Conservation (phyloP, 1,140 invertebrate species). For the Drosophila sp. region DNA sequence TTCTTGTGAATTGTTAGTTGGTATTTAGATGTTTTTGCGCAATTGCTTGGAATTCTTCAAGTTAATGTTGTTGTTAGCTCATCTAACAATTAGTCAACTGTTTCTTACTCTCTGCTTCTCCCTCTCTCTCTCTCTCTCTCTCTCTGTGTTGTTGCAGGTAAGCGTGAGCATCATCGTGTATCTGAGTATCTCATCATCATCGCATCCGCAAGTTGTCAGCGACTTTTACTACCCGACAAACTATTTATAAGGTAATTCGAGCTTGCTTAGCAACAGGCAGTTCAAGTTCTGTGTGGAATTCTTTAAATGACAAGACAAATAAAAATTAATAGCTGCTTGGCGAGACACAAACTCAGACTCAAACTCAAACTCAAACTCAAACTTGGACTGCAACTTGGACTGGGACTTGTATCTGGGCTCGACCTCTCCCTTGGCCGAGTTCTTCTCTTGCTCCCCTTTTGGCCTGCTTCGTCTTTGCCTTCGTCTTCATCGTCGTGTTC, state of each 20-base stretch:
- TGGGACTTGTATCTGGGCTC: not conserved
- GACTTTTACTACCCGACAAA: slow-evolving; percentile 60
- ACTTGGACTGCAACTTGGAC: not conserved
- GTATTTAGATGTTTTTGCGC: not conserved
- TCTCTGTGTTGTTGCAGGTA: slow-evolving; percentile 42
- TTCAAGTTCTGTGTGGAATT: slow-evolving; percentile 43
- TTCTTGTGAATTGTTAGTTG: not conserved
- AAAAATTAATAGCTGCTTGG: slow-evolving; percentile 72
- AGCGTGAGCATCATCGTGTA: slow-evolving; percentile 16
- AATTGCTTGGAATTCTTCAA: slow-evolving; percentile 1
- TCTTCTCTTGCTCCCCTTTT: not conserved
- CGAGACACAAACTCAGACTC: slow-evolving; percentile 19
- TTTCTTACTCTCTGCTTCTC: slow-evolving; percentile 16
- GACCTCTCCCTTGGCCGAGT: not conserved
- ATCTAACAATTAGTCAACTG: slow-evolving; percentile 39
- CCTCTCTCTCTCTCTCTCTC: slow-evolving; percentile 14
- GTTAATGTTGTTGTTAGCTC: slow-evolving; percentile 18
- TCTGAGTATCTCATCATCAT: slow-evolving; percentile 14
- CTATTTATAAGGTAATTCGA: slow-evolving; percentile 79
- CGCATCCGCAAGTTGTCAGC: slow-evolving; percentile 51
- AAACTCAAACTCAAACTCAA: slow-evolving; percentile 9
- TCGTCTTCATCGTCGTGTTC: too few relatives aligned
- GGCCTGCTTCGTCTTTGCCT: not conserved
- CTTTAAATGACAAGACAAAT: slow-evolving; percentile 77
- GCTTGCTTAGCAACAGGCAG: slow-evolving; percentile 62